Conservation (phyloP, 1,140 invertebrate genomes). For the Rhagoletis pomonella region DNA sequence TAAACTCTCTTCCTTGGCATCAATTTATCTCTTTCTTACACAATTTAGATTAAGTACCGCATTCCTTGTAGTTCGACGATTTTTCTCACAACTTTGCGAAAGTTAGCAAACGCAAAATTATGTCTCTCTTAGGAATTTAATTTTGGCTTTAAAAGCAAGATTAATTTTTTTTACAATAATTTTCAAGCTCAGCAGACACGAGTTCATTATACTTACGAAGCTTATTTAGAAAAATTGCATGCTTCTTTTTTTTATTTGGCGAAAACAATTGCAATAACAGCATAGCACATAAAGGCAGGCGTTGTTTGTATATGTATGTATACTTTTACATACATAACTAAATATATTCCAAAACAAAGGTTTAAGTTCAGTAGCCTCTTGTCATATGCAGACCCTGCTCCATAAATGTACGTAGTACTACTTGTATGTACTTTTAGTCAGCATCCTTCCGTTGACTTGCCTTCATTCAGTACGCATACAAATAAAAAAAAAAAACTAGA, state of each 20-base stretch:
- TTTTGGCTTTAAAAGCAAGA: background rate
- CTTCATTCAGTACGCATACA: background rate
- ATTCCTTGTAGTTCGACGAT: no score
- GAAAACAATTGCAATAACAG: background rate
- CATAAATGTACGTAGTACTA: background rate
- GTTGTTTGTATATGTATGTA: no score
- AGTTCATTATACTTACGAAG: constrained; percentile 28
- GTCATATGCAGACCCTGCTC: background rate
- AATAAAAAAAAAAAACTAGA: background rate
- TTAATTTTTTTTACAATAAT: background rate
- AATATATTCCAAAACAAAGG: background rate
- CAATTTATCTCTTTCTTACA: no score
- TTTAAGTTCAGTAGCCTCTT: constrained; percentile 34
- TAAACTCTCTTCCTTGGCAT: no score
- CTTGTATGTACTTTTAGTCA: background rate
- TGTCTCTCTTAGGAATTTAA: background rate
- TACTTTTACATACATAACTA: no score
- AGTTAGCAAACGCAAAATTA: background rate
- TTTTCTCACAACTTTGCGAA: background rate
- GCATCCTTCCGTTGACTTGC: no score
- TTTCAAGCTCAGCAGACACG: constrained; percentile 29
- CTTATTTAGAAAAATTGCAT: background rate
- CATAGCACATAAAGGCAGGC: background rate
- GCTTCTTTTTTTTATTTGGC: no score
- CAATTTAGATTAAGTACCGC: no score